Conservation (phyloP, 2,113 vertebrate genomes). For the Paradoxurus hermaphroditus region DNA sequence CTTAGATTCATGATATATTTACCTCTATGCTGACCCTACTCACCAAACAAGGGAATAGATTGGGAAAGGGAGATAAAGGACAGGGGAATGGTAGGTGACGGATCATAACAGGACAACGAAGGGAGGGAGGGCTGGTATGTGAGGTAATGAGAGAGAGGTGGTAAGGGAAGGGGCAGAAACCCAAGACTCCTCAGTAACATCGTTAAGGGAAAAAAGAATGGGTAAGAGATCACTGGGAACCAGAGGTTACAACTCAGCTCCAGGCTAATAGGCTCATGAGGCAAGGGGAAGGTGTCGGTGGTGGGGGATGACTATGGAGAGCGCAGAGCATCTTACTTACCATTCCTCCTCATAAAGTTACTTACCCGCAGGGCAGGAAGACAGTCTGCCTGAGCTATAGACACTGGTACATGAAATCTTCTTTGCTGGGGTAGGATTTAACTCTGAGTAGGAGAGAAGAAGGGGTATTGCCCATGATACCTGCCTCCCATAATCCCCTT, state of each 20-base stretch:
- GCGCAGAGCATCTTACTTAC: neutral
- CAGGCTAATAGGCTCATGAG: neutral
- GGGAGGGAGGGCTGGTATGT: neutral
- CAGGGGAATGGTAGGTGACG: neutral
- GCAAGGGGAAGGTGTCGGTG: neutral
- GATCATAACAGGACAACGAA: too few species aligned
- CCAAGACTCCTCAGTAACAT: neutral
- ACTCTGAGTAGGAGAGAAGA: neutral
- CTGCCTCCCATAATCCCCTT: neutral
- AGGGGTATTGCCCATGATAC: neutral
- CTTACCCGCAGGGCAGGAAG: slow-evolving; percentile 33
- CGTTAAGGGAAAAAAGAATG: neutral
- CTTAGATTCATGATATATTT: neutral
- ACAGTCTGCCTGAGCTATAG: neutral
- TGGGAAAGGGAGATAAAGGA: neutral
- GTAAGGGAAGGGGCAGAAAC: neutral
- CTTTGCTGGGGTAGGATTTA: accelerated
- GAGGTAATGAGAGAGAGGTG: neutral
- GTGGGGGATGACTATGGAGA: neutral
- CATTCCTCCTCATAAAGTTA: neutral
- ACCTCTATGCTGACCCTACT: neutral
- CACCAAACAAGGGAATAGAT: neutral
- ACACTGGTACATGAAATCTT: neutral
- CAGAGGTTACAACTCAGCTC: neutral
- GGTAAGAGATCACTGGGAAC: neutral